A percentile compares a stretch with the other conserved stretches of the same genome.
Conservation (phyloP, 2,888 invertebrate species). For the Andricus quercusramuli region DNA sequence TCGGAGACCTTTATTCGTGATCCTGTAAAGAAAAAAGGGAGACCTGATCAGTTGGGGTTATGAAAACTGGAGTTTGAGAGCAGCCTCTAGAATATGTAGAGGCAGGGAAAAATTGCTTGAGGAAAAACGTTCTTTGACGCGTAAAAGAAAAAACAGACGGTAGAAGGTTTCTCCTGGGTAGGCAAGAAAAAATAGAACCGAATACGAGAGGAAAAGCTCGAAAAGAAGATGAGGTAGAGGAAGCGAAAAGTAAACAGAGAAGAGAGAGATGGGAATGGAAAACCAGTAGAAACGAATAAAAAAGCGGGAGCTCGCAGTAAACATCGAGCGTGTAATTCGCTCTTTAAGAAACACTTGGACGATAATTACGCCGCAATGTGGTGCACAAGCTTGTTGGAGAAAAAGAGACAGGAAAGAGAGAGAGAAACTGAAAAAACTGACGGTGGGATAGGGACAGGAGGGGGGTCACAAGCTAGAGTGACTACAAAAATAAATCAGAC, state of each 20-base stretch:
- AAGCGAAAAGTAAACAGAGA: constrained; percentile 47
- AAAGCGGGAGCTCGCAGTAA: constrained; percentile 62
- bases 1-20: constrained; percentile 11
- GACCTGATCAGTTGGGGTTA: constrained; percentile 10
- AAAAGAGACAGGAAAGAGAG: constrained; percentile 39
- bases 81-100: constrained; percentile 34
- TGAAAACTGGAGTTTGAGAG: constrained; percentile 8
- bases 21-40: not conserved
- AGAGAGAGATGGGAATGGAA: constrained; percentile 51
- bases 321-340: constrained; percentile 78
- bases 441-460: constrained; percentile 37
- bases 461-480: constrained; percentile 42
- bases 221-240: constrained; percentile 9
- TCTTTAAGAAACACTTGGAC: constrained; percentile 76
- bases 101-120: constrained; percentile 62
- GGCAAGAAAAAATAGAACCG: constrained; percentile 44
- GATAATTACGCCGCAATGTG: constrained; percentile 60
- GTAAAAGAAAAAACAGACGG: constrained; percentile 64
- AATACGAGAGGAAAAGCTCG: constrained; percentile 15
- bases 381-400: constrained; percentile 50
- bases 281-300: constrained; percentile 66
- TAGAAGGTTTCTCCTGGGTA: constrained; percentile 36
- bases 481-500: constrained; percentile 46
- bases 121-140: constrained; percentile 66
- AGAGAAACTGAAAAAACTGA: constrained; percentile 20